A percentile compares a stretch with the other conserved stretches of the same genome.
phyloP scores from a whole-genome alignment of 2,113 vertebrate genomes.

The Octodon degus region DNA sequence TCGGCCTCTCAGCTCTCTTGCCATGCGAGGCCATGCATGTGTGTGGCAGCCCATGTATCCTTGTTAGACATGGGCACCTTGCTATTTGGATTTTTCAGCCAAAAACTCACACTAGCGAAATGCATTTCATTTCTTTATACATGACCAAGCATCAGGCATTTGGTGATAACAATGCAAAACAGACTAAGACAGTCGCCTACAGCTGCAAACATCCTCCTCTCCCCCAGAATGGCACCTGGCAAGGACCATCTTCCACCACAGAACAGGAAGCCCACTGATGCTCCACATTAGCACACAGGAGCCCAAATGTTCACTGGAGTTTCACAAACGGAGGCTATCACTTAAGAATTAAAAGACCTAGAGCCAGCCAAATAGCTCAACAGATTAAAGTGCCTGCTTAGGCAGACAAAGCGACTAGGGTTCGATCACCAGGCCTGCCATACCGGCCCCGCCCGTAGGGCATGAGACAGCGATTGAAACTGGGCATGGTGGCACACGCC shows the following conservation, averaged over 20 bases:
- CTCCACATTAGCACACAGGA: not conserved
- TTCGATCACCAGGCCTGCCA: no score
- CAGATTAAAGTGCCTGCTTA: no score
- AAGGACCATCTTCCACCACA: not conserved
- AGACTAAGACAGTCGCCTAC: not conserved
- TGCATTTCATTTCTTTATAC: not conserved
- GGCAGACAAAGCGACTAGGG: no score
- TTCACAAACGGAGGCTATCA: not conserved
- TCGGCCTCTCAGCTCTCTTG: not conserved
- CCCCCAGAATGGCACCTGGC: not conserved
- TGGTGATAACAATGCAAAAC: not conserved
- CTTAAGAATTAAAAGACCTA: not conserved
- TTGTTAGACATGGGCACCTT: not conserved
- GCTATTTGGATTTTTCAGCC: not conserved
- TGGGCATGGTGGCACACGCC: no score
- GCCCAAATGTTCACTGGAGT: not conserved
- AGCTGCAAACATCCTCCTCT: not conserved
- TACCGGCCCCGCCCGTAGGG: no score
- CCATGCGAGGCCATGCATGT: not conserved
- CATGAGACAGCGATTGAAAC: no score
- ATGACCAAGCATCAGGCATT: not conserved
- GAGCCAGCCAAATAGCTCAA: no score
- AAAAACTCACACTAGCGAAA: not conserved
- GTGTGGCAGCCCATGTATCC: not conserved
- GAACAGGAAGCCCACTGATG: not conserved